Percentiles rank a stretch among this genome's conserved stretches.
These are phyloP conservation scores for Botrylloides violaceus DNA, from an alignment of 23 tunicate species.

Conservation along the genomic window DNA sequence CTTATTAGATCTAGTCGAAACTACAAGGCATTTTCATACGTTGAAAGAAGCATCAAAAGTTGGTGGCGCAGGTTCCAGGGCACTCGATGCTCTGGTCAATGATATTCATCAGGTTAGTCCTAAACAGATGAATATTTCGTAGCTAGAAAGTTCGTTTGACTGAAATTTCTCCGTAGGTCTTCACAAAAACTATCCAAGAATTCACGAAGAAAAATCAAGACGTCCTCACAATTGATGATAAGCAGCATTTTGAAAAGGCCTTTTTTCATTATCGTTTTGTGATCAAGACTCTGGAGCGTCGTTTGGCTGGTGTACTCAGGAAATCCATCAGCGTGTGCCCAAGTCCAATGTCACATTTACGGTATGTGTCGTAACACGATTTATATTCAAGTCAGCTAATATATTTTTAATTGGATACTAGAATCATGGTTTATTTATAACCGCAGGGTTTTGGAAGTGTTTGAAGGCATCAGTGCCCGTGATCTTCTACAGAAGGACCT, in stretches of 20 bases:
- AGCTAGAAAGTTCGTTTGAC: neutral
- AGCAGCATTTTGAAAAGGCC: conserved; percentile 68
- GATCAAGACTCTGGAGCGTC: conserved; percentile 77
- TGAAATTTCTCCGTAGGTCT: conserved; percentile 25
- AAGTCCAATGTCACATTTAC: conserved; percentile 77
- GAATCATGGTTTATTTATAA: too few species aligned
- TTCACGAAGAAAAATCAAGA: conserved; percentile 80
- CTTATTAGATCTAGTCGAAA: conserved; percentile 78
- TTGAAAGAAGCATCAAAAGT: conserved; percentile 76
- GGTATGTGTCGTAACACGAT: conserved; percentile 5
- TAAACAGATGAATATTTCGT: neutral
- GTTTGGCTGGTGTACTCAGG: conserved; percentile 77
- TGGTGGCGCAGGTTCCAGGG: conserved; percentile 87
- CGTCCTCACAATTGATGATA: conserved; percentile 70
- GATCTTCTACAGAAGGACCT: conserved; percentile 77
- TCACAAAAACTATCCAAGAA: conserved; percentile 62
- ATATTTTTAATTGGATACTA: neutral
- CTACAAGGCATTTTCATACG: conserved; percentile 76
- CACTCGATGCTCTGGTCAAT: conserved; percentile 65
- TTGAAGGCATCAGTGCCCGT: conserved; percentile 85
- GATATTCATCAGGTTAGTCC: conserved; percentile 71
- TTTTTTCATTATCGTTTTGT: conserved; percentile 77
- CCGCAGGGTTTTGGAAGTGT: conserved; percentile 71
- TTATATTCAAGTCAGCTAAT: neutral
- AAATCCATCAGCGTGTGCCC: conserved; percentile 65